Evolutionary conservation across 2,113 vertebrate species (phyloP).

Genomic region (Clarias macrocephalus): DNA sequence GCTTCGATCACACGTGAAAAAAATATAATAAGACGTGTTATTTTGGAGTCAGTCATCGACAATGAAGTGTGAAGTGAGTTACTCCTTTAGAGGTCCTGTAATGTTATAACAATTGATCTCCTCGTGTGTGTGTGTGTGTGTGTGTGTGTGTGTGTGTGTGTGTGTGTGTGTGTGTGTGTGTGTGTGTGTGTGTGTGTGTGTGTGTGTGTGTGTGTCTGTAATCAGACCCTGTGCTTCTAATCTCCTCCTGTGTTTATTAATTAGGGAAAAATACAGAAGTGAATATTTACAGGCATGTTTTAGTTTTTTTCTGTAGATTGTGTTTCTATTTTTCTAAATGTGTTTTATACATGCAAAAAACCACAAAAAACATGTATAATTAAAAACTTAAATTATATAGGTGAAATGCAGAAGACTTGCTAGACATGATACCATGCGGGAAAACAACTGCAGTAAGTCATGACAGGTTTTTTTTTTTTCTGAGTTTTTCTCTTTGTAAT

Average conservation of each 20-base stretch:
- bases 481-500: constrained; percentile 5
- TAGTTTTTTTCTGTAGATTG: not conserved
- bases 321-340: not conserved
- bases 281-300: not conserved
- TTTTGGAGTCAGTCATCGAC: constrained; percentile 75
- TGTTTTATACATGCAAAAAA: not conserved
- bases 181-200: constrained; percentile 57
- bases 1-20: constrained; percentile 84
- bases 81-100: constrained; percentile 80
- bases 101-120: constrained; percentile 96
- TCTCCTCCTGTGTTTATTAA: not conserved
- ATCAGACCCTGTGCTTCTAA: constrained; percentile 59
- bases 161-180: not conserved
- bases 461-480: not conserved
- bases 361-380: not conserved
- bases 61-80: constrained; percentile 93
- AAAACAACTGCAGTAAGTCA: not conserved
- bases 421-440: not conserved
- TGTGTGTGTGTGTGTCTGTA: constrained; percentile 65
- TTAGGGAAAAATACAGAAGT: not conserved
- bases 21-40: constrained; percentile 81
- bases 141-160: constrained; percentile 20
- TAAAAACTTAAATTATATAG: not conserved
- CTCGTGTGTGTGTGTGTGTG: constrained; percentile 56
- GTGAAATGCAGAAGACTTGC: not conserved